These are phyloP conservation scores for Nudaria mundana DNA, from an alignment of 2,888 invertebrate genomes.

Conservation along the genomic window DNA sequence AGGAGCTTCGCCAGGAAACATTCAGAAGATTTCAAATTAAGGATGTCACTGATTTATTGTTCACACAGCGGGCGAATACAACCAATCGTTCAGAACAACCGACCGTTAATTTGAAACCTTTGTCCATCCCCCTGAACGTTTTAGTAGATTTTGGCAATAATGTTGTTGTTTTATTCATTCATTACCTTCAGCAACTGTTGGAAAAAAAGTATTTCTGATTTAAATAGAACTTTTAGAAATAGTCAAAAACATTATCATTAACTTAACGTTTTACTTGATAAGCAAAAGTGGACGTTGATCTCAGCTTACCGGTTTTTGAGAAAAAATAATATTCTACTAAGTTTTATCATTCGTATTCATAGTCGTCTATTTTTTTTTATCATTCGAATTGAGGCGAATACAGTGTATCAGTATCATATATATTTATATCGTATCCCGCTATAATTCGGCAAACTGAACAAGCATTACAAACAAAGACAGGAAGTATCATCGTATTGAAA, in stretches of 20 bases:
- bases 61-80: constrained; percentile 19
- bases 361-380: too few relatives aligned
- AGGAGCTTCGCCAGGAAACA: constrained; percentile 23
- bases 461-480: constrained; percentile 52
- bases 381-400: too few relatives aligned
- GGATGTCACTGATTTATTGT: constrained; percentile 50
- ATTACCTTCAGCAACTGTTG: constrained; percentile 4
- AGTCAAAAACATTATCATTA: too few relatives aligned
- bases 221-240: too few relatives aligned
- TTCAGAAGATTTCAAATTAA: constrained; percentile 47
- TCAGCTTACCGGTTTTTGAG: too few relatives aligned
- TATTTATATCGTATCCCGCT: constrained; percentile 35
- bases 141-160: constrained; percentile 8
- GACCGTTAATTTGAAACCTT: constrained; percentile 20
- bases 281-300: too few relatives aligned
- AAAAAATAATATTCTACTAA: too few relatives aligned
- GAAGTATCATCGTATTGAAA: constrained; percentile 39
- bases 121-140: constrained; percentile 11
- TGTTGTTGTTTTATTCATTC: constrained; percentile 16
- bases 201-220: too few relatives aligned
- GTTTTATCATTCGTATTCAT: too few relatives aligned
- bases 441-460: constrained; percentile 43
- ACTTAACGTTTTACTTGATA: too few relatives aligned
- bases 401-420: too few relatives aligned
- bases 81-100: constrained; percentile 19